Conservation (phyloP, 1,140 invertebrate species). For the Cydia pomonella region DNA sequence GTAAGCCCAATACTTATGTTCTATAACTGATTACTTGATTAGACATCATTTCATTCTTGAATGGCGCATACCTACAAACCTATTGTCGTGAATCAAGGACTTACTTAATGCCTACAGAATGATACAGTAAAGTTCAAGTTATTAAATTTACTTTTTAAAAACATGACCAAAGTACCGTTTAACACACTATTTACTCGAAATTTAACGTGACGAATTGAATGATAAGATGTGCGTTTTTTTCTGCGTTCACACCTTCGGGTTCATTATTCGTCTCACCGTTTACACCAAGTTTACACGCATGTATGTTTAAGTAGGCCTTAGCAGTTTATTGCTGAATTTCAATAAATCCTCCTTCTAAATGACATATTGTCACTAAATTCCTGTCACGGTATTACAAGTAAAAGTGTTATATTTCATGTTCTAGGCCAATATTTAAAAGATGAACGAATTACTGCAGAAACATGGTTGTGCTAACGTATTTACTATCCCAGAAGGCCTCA, state of each 20-base stretch:
- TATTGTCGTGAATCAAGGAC: not conserved
- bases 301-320: too few species aligned
- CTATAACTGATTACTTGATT: conserved; percentile 2
- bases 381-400: not conserved
- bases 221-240: too few species aligned
- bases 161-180: too few species aligned
- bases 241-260: too few species aligned
- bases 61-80: not conserved
- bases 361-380: not conserved
- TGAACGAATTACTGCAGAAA: conserved; percentile 72
- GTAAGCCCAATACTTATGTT: conserved; percentile 12
- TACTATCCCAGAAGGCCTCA: conserved; percentile 83
- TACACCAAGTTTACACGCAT: too few species aligned
- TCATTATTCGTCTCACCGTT: too few species aligned
- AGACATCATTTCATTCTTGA: not conserved
- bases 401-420: not conserved
- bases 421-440: conserved; percentile 28
- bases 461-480: conserved; percentile 73
- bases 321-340: too few species aligned
- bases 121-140: too few species aligned
- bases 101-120: not conserved
- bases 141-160: too few species aligned
- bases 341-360: too few species aligned
- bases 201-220: too few species aligned
- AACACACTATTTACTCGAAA: too few species aligned